phyloP scores from a whole-genome alignment of 2,113 vertebrate genomes.

The Dasyornis broadbenti region DNA sequence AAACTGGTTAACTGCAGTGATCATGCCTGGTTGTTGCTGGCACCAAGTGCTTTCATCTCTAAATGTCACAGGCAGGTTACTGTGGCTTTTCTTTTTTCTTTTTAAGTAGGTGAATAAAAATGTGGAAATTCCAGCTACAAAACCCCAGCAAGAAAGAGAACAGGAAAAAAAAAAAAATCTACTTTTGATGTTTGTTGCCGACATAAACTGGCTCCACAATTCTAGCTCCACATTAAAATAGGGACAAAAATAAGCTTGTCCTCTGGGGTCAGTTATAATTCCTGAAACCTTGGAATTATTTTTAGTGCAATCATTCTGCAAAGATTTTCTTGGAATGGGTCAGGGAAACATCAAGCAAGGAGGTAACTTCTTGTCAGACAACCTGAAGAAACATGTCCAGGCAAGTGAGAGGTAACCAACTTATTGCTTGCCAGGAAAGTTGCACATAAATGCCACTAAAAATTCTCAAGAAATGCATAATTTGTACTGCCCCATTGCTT shows the following conservation, averaged over 20 bases:
- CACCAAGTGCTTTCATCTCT: slow-evolving; percentile 14
- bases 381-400: slow-evolving; percentile 10
- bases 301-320: not conserved
- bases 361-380: slow-evolving; percentile 19
- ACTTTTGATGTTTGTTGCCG: not conserved
- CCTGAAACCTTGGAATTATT: slow-evolving; percentile 15
- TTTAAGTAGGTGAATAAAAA: not conserved
- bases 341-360: slow-evolving; percentile 29
- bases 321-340: slow-evolving; percentile 33
- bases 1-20: not conserved
- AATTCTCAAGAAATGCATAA: not conserved
- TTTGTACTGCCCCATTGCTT: not conserved
- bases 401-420: not conserved
- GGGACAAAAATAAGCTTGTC: not conserved
- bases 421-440: not conserved
- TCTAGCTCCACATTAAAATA: not conserved
- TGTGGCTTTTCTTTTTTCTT: not conserved
- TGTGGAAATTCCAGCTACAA: not conserved
- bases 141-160: not conserved
- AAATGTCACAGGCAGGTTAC: slow-evolving; percentile 37
- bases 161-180: not conserved
- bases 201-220: not conserved
- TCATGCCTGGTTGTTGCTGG: not conserved
- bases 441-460: not conserved
- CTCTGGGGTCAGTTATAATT: not conserved